Base-by-base conservation (phyloP, 2,113 vertebrate genomes). In the Eonycteris spelaea region DNA sequence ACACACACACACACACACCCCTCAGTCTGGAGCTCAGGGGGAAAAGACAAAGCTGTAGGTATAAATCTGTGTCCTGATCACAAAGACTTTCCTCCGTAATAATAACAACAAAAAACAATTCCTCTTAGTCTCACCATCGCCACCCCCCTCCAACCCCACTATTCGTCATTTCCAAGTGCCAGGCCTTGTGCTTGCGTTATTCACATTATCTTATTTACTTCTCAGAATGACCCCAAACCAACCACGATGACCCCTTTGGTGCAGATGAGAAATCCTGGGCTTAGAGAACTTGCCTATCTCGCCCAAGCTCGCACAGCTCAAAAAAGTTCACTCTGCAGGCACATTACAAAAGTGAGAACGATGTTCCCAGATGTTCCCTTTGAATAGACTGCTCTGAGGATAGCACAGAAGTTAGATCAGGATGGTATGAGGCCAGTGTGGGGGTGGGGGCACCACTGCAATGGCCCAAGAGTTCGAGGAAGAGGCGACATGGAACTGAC, bases 391-490 rank as follows among this genome's bases (percentile, higher is more conserved):
- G 19, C 63, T 22, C 14, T 12, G 18, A 73, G 86, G 51, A 35
- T 5, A 80, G 35, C 68, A 38, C 6, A 21, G 53, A 48, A 51
- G 18, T 53, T 51, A 24, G 48, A 67, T 51, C 0, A 0, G 33
- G 38, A 15, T 16, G 43, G 30, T 0, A 3, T 0, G 12, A 65
- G 38, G 12, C 30, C 9, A 4, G 1, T 0, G 14, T 73, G 84
- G 12, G 24, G 35, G 48, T 12, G 18, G 78, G 84, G 12, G 24
- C 33, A 15, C 51, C 18, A 8, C 0, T 14, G 6, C 24, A 5
- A 5, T 19, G 51, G 28, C n/a, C 59, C 63, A 5, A 13, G 61
- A 70, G 51, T 74, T 57, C 59, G 11, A 24, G n/a, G 7, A 67
- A 65, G 45, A 90, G 61, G 13, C 1, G 16, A 38, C 43, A 13